Conservation (phyloP, 2,113 vertebrate genomes). For the Excalfactoria chinensis region DNA sequence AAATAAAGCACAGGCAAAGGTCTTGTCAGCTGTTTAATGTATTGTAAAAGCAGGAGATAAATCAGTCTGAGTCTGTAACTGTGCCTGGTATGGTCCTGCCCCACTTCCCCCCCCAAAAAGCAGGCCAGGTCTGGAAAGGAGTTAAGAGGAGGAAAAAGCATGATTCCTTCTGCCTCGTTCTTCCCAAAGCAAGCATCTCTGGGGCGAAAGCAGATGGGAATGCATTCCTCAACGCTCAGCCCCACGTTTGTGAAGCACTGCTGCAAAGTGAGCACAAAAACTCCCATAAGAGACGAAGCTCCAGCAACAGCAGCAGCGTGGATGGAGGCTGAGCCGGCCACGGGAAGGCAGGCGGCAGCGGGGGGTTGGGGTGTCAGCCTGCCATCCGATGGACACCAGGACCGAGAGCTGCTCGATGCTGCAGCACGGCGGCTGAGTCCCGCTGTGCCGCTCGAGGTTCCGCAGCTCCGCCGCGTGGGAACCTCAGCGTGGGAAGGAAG, state of each 20-base stretch:
- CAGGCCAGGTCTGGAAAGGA: not conserved
- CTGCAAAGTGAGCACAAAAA: not conserved
- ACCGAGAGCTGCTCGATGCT: not conserved
- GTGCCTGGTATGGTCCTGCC: not conserved
- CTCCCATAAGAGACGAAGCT: rapidly evolving
- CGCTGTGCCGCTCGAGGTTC: too few species aligned
- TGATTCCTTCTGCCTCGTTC: not conserved
- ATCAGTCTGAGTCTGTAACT: not conserved
- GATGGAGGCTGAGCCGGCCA: not conserved
- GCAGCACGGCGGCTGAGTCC: not conserved
- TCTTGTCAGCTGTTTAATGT: not conserved
- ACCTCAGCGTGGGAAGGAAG: too few species aligned
- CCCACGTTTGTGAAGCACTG: not conserved
- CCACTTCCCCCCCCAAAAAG: not conserved
- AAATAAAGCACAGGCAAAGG: not conserved
- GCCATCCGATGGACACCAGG: not conserved
- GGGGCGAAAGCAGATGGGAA: not conserved
- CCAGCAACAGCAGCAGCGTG: not conserved
- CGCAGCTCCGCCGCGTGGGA: too few species aligned
- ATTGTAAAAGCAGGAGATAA: not conserved
- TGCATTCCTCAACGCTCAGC: not conserved
- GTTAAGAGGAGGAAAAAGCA: not conserved
- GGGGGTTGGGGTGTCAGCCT: not conserved
- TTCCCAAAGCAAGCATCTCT: not conserved
- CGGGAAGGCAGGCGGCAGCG: not conserved